Evolutionary conservation across 1,140 invertebrate species (phyloP), one percentile per base, ranked within the genome.

Genomic region (Andricus grossulariae): DNA sequence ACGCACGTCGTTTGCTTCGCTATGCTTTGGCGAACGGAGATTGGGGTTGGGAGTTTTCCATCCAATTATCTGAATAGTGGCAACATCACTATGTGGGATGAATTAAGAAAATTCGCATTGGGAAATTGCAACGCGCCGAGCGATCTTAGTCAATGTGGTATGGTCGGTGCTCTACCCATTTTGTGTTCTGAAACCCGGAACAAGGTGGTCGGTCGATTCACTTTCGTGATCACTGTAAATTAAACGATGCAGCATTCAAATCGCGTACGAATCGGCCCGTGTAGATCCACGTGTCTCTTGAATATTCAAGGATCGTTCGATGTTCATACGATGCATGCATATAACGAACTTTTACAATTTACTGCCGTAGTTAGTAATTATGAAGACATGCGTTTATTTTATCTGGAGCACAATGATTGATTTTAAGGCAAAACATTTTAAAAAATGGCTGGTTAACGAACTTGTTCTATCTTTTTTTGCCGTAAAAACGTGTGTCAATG

Each of bases 41-140:
- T 18, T 51, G 45, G 18, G 72, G 45, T 0, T 1, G 25, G 78
- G 50, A 71, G 73, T 77, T 82, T 77, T 77, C 80, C 78, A 76
- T 82, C 78, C 74, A 79, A 82, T 82, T 82, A 82, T 74, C 75
- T 66, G 60, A 78, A 76, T 32, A 71, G 80, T 72, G 18, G 73
- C 51, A 70, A 25, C 45, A 57, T 18, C 12, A 21, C 13, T 32
- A 60, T 71, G 55, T 52, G 50, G n/a, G 25, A 70, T 71, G 74
- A 50, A 71, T 76, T 76, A 76, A 55, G 74, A 71, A 76, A 39
- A 66, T 66, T 66, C 32, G 0, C 60, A 66, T 66, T 66, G 60
- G 60, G 60, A 66, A 66, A 66, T 39, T 39, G 60, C 60, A 19
- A 12, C 12, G 21, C 12, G 19, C 55, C 10, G 55, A 32, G 25